These are phyloP conservation scores for Lithophane ornitopus DNA, from an alignment of 2,888 invertebrate species.

Conservation along the genomic window DNA sequence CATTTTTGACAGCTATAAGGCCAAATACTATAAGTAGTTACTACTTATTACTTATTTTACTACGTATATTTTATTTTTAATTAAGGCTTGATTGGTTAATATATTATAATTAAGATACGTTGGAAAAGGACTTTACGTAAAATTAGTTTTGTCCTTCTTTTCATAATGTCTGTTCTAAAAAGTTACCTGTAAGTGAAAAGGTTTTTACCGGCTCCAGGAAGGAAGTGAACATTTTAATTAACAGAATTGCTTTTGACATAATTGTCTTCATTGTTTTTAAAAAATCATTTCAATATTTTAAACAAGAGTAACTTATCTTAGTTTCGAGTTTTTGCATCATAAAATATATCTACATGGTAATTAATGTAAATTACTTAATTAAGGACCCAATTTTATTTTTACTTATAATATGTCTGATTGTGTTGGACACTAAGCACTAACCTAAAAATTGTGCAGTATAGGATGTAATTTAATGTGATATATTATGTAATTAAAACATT, in stretches of 20 bases:
- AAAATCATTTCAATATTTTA: neutral
- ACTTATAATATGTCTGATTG: neutral
- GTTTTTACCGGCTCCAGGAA: neutral
- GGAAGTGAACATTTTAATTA: neutral
- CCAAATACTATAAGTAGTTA: constrained; percentile 15
- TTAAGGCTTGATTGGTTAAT: constrained; percentile 5
- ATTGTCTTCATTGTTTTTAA: neutral
- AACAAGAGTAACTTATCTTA: neutral
- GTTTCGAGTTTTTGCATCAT: neutral
- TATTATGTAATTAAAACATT: neutral
- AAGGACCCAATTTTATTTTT: neutral
- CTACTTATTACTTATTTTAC: constrained; percentile 13
- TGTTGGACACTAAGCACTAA: too few relatives aligned
- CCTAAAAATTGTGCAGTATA: neutral
- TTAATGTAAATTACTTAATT: too few relatives aligned
- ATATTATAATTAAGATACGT: neutral
- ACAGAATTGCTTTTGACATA: neutral
- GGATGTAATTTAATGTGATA: neutral
- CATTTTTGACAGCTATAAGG: constrained; percentile 37
- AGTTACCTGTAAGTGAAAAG: neutral
- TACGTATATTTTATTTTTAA: constrained; percentile 2
- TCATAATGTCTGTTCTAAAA: neutral
- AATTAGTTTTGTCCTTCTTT: neutral
- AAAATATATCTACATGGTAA: too few relatives aligned
- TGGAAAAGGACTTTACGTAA: neutral